Conservation (phyloP, 64 coral and sea anemone species). For the Actinia tenebrosa region DNA sequence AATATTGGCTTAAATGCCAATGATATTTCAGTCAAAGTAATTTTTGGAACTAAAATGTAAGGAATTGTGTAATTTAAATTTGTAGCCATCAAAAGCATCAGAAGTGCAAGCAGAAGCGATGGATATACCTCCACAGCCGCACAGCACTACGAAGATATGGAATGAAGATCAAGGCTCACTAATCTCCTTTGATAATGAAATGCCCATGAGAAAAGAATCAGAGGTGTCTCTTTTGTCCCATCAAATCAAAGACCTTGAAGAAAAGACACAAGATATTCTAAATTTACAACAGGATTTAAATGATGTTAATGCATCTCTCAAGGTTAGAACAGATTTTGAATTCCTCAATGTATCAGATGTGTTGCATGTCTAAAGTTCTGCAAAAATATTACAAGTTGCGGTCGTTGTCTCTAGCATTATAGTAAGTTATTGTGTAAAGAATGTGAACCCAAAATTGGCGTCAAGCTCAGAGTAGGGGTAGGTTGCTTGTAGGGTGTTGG, state of each 20-base stretch:
- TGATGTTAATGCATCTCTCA: constrained; percentile 90
- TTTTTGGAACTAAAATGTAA: not conserved
- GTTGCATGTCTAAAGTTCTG: no score
- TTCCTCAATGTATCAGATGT: no score
- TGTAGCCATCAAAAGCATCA: constrained; percentile 12
- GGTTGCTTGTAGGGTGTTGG: no score
- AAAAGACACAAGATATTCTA: constrained; percentile 86
- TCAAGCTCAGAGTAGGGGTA: no score
- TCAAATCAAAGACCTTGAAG: constrained; percentile 86
- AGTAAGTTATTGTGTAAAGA: no score
- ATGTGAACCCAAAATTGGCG: no score
- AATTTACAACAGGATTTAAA: constrained; percentile 89
- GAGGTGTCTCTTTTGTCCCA: constrained; percentile 71
- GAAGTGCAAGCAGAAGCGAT: not conserved
- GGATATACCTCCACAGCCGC: not conserved
- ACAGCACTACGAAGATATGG: constrained; percentile 42
- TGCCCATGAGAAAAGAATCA: constrained; percentile 47
- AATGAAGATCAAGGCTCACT: constrained; percentile 65
- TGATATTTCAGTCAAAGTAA: no score
- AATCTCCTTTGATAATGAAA: constrained; percentile 82
- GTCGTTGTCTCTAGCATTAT: no score
- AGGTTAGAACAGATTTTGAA: constrained; percentile 14
- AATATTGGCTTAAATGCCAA: no score
- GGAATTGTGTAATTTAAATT: not conserved
- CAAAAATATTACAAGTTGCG: no score